These are phyloP conservation scores for Amphiprion clarkii DNA, from an alignment of 2,797 vertebrate species.

Conservation along the genomic window DNA sequence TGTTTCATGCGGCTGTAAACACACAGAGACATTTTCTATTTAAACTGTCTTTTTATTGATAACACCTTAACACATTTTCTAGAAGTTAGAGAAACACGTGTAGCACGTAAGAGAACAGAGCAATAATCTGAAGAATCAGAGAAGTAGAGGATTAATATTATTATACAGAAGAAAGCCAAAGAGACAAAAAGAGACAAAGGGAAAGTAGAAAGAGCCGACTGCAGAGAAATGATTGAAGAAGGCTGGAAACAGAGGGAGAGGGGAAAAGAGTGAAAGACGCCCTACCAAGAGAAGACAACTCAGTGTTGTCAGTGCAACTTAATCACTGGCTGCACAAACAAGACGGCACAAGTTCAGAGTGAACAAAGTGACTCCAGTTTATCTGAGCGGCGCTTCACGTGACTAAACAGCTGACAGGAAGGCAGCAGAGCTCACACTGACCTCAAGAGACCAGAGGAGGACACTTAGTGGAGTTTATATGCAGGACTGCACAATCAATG, in stretches of 20 bases:
- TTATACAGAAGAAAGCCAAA: slow-evolving; percentile 82
- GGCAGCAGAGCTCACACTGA: slow-evolving; percentile 35
- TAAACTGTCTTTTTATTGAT: slow-evolving; percentile 86
- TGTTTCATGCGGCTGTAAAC: slow-evolving; percentile 6
- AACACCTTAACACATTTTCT: slow-evolving; percentile 86
- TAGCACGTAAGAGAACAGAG: slow-evolving; percentile 85
- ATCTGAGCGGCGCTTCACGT: slow-evolving; percentile 33
- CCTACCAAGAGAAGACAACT: slow-evolving; percentile 63
- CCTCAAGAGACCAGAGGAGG: slow-evolving; percentile 17
- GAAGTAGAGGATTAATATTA: slow-evolving; percentile 81
- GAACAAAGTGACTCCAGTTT: slow-evolving; percentile 29
- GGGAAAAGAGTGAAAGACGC: slow-evolving; percentile 63
- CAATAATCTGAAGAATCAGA: slow-evolving; percentile 78
- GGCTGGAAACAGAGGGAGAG: slow-evolving; percentile 59
- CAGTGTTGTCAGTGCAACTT: slow-evolving; percentile 77
- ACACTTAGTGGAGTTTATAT: not conserved
- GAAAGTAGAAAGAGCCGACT: slow-evolving; percentile 72
- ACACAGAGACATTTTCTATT: slow-evolving; percentile 68
- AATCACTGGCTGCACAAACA: slow-evolving; percentile 48
- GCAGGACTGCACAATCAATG: slow-evolving; percentile 13
- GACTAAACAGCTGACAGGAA: slow-evolving; percentile 23
- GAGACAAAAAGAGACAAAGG: slow-evolving; percentile 68
- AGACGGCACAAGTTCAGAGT: slow-evolving; percentile 43
- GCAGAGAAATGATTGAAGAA: slow-evolving; percentile 72
- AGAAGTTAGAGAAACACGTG: slow-evolving; percentile 87